Base-by-base conservation (phyloP, 2,113 vertebrate species). In the Oryzias woworae region DNA sequence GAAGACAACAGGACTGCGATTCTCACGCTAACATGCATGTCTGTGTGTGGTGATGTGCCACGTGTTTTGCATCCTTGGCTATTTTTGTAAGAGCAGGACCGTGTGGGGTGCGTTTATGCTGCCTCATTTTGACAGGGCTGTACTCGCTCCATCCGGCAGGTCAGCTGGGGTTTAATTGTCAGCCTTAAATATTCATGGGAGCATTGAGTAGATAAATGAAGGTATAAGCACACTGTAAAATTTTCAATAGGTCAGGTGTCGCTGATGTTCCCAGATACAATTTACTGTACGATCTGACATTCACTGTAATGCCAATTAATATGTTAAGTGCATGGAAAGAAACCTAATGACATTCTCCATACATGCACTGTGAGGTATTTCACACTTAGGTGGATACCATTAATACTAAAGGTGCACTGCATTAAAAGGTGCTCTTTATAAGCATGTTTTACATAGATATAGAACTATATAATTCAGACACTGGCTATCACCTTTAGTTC, bases 171-270 rank as follows among this genome's bases (percentile, higher is more conserved):
- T 92, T 92, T 92, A 92, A 91, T 91, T 91, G 90, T 81, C 73
- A 68, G 66, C 81, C 84, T 92, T 90, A 91, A 91, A 92, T 91
- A 92, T 92, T 92, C 90, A 92, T 92, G 81, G 84, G 70, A 67
- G 78, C 85, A 85, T 86, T 87, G 87, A 84, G 82, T 85, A 88
- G 90, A 91, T 91, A 89, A 90, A 91, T 92, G 90, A 90, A 91
- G 85, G 85, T 89, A 89, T 90, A 87, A 90, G 91, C 82, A 88
- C 87, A 87, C 85, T 89, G 88, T 90, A 87, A 91, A 87, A 91
- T 88, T 86, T 89, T 83, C 86, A 88, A 90, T 88, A 87, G 89
- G 90, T 89, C 91, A 92, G 89, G 80, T 92, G 89, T 90, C 89
- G 85, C 77, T 69, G 82, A 87, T 85, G 89, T 78, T 85, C 55